Conservation (phyloP, 2,113 vertebrate genomes). For the Clarias gariepinus region DNA sequence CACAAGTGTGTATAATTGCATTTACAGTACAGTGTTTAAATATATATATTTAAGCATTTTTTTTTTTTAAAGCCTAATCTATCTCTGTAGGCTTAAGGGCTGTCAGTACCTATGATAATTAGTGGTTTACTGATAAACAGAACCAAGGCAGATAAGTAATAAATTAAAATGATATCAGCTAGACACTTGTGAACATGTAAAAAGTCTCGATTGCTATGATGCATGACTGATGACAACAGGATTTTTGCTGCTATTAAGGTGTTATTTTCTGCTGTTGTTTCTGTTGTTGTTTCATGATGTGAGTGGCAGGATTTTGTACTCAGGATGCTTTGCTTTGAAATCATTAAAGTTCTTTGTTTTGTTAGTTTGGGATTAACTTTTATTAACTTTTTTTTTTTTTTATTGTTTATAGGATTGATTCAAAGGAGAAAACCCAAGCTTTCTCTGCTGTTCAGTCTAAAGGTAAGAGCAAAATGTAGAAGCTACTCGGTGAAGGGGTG, state of each 20-base stretch:
- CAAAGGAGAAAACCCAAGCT: slow-evolving; percentile 57
- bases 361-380: background rate
- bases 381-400: background rate
- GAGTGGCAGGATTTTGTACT: background rate
- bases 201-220: background rate
- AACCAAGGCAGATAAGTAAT: background rate
- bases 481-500: background rate
- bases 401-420: slow-evolving; percentile 71
- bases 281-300: too few relatives aligned
- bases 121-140: background rate
- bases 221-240: background rate
- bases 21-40: background rate
- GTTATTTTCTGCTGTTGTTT: background rate
- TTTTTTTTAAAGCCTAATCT: too few relatives aligned
- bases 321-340: background rate
- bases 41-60: too few relatives aligned
- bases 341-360: background rate
- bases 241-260: background rate
- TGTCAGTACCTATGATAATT: background rate
- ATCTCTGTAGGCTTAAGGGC: background rate
- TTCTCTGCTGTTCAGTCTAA: slow-evolving; percentile 75
- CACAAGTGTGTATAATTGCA: background rate
- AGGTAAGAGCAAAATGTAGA: slow-evolving; percentile 74
- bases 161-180: background rate
- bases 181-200: background rate